Evolutionary conservation across 1,140 invertebrate species (phyloP).

Genomic region (Drosophila guanche): DNA sequence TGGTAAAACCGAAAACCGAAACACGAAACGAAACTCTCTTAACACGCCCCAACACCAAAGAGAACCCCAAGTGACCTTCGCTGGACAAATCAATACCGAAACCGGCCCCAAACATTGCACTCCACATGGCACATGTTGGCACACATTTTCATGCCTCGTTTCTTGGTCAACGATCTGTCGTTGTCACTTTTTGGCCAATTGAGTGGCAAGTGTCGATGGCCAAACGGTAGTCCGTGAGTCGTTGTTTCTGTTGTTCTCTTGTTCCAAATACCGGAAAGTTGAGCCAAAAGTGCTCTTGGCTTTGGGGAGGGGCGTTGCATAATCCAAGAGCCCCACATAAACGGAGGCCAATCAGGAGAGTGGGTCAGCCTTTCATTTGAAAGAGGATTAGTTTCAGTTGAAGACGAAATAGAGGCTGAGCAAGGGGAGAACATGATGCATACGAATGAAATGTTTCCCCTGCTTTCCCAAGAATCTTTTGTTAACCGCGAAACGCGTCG

Average conservation of each 20-base stretch:
- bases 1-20: no score
- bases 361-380: neutral
- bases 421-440: no score
- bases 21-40: conserved; percentile 15
- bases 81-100: conserved; percentile 33
- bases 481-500: no score
- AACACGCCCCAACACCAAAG: neutral
- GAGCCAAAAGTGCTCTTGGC: conserved; percentile 35
- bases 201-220: conserved; percentile 29
- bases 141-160: conserved; percentile 49
- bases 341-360: conserved; percentile 1
- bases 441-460: neutral
- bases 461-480: neutral
- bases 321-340: conserved; percentile 14
- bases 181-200: conserved; percentile 27
- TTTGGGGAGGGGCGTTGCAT: conserved; percentile 30
- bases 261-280: conserved; percentile 56
- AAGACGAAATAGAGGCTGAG: neutral
- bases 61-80: conserved; percentile 4
- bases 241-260: conserved; percentile 20
- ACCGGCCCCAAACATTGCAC: conserved; percentile 50
- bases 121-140: conserved; percentile 61
- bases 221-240: conserved; percentile 21
- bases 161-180: conserved; percentile 57
- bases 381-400: neutral